Conservation (phyloP, 2,888 invertebrate species). For the Nemoura dubitans region DNA sequence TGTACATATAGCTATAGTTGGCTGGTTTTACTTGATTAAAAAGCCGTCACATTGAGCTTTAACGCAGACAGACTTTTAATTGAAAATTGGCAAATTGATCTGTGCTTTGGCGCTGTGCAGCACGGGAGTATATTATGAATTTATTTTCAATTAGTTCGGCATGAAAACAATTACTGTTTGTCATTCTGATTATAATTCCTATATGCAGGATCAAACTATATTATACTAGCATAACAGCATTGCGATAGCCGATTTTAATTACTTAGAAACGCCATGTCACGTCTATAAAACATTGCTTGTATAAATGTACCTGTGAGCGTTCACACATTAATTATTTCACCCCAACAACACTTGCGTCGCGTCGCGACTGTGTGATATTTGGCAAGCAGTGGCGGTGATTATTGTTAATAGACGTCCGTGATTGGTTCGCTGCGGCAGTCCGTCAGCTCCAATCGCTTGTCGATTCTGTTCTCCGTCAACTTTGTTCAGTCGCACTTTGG, state of each 20-base stretch:
- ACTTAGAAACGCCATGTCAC: not conserved
- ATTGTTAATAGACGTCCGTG: slow-evolving; percentile 7
- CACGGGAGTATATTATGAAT: not conserved
- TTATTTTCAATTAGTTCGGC: not conserved
- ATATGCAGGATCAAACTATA: not conserved
- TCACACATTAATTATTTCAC: not conserved
- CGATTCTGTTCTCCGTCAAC: not conserved
- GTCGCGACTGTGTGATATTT: not conserved
- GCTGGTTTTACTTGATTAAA: not conserved
- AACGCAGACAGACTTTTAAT: not conserved
- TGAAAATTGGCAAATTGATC: not conserved
- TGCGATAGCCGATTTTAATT: not conserved
- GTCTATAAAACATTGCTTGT: not conserved
- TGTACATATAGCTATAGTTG: no score
- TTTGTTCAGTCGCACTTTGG: not conserved
- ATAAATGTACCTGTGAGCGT: not conserved
- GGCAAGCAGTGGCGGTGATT: not conserved
- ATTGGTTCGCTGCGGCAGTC: not conserved
- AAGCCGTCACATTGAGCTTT: not conserved
- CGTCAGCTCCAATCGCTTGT: not conserved
- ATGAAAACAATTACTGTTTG: slow-evolving; percentile 12
- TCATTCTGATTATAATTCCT: slow-evolving; percentile 1
- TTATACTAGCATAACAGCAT: no score
- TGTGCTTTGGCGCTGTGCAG: not conserved
- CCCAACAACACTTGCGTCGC: not conserved